A percentile compares a stretch with the other conserved stretches of the same genome.
Evolutionary conservation across 2,888 invertebrate species (phyloP).

Genomic region (Brachynemurus nebulosus): DNA sequence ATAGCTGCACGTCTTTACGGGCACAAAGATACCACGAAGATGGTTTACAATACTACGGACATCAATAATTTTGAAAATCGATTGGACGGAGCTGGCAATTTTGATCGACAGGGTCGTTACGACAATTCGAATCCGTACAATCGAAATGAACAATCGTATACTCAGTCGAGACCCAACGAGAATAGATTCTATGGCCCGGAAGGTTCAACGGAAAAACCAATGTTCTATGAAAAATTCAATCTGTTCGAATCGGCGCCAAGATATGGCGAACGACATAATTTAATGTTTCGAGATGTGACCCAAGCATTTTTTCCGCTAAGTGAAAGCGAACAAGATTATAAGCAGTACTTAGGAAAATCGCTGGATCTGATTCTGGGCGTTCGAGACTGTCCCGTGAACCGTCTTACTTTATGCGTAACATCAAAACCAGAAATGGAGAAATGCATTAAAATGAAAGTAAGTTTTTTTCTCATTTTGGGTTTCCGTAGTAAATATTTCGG

Average conservation of each 20-base stretch:
- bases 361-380: constrained; percentile 59
- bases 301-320: constrained; percentile 46
- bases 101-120: constrained; percentile 14
- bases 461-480: too few relatives aligned
- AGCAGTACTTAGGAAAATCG: constrained; percentile 53
- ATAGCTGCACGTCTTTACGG: constrained; percentile 45
- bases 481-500: too few relatives aligned
- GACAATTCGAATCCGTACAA: constrained; percentile 20
- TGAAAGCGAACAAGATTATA: constrained; percentile 64
- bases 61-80: neutral
- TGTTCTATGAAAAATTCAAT: constrained; percentile 45
- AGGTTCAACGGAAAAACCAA: constrained; percentile 13
- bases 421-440: constrained; percentile 83
- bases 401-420: constrained; percentile 82
- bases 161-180: constrained; percentile 14
- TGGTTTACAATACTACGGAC: constrained; percentile 8
- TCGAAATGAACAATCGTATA: constrained; percentile 19
- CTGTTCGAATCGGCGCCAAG: constrained; percentile 57
- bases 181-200: constrained; percentile 13
- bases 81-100: constrained; percentile 13
- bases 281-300: constrained; percentile 67
- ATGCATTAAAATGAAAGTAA: constrained; percentile 80
- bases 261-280: constrained; percentile 55
- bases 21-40: constrained; percentile 13
- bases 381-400: constrained; percentile 67